These are phyloP conservation scores for Hiodon alosoides DNA, from an alignment of 2,113 vertebrate genomes.

Conservation along the genomic window DNA sequence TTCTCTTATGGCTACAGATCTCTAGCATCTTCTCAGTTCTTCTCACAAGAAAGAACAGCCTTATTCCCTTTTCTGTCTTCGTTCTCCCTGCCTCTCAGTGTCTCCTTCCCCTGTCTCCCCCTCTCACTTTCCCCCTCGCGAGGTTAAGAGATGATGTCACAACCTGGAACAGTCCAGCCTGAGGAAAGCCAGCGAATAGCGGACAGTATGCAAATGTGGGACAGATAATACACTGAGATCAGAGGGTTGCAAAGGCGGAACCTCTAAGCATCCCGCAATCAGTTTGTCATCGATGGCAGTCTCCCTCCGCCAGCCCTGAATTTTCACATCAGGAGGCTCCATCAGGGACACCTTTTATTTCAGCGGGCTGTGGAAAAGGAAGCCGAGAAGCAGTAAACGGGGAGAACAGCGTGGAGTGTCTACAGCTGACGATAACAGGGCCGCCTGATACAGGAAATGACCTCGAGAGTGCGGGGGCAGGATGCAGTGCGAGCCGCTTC, in stretches of 20 bases:
- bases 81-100: constrained; percentile 5
- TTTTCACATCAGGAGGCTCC: too few species aligned
- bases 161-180: background rate
- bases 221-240: too few species aligned
- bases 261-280: background rate
- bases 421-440: background rate
- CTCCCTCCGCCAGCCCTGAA: background rate
- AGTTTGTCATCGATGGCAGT: background rate
- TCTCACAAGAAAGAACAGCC: constrained; percentile 17
- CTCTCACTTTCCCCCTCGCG: background rate
- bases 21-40: background rate
- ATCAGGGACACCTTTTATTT: too few species aligned
- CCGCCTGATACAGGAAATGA: background rate
- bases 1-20: background rate
- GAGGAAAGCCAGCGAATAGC: background rate
- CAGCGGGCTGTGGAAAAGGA: background rate
- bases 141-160: constrained; percentile 16
- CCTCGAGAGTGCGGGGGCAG: constrained; percentile 39
- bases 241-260: too few species aligned
- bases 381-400: background rate
- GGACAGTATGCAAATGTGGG: background rate
- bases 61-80: constrained; percentile 26
- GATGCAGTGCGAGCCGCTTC: constrained; percentile 51
- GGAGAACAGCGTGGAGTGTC: background rate
- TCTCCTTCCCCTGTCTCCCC: background rate